Evolutionary conservation across 2,888 invertebrate genomes (phyloP).

Genomic region (Ferrisia virgata): DNA sequence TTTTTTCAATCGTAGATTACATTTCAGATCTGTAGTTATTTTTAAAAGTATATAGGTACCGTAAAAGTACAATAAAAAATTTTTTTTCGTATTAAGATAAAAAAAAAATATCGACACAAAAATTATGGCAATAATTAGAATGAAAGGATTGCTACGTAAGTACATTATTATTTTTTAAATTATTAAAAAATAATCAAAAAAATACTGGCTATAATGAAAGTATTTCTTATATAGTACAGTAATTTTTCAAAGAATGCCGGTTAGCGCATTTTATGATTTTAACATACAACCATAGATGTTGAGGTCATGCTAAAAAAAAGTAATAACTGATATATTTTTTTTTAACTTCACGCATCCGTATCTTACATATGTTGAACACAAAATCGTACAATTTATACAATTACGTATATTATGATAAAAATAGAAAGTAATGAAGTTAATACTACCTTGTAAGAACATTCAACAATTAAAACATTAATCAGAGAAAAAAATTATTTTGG

Average conservation of each 20-base stretch:
- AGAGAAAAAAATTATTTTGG: slow-evolving; percentile 25
- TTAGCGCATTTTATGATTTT: not conserved
- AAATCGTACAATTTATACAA: not conserved
- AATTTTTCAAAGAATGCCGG: not conserved
- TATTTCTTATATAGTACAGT: not conserved
- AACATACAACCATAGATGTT: not conserved
- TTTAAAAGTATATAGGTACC: not conserved
- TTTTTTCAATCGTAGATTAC: not conserved
- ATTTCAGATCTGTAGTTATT: slow-evolving; percentile 18
- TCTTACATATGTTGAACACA: slow-evolving; percentile 35
- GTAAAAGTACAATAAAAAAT: not conserved
- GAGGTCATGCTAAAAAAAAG: not conserved
- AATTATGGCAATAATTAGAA: not conserved
- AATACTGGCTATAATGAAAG: slow-evolving; percentile 41
- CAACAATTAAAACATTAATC: not conserved
- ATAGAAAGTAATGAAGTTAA: not conserved
- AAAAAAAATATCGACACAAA: not conserved
- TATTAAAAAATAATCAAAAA: slow-evolving; percentile 13
- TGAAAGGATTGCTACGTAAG: not conserved
- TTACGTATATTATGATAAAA: not conserved
- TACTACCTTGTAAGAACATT: not conserved
- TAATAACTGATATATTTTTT: not conserved
- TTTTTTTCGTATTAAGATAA: not conserved
- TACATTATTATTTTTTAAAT: slow-evolving; percentile 6
- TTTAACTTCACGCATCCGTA: not conserved